Conservation (phyloP, 1,140 invertebrate genomes). For the Drosophila asahinai region DNA sequence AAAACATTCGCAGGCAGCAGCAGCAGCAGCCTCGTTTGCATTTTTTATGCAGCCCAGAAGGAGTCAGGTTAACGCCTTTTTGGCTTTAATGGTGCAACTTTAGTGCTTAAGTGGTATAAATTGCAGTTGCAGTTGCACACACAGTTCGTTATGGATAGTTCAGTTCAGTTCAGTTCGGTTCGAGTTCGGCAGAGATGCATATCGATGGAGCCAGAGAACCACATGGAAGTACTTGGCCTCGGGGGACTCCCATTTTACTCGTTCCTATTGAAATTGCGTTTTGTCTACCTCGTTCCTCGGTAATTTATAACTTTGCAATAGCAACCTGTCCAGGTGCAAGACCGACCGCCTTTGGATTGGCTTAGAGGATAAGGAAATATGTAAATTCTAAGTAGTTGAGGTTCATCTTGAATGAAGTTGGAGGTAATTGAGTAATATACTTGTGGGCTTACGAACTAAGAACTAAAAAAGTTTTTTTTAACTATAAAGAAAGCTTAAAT, state of each 20-base stretch:
- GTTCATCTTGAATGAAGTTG: not conserved
- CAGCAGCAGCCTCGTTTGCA: conserved; percentile 58
- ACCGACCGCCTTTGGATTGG: not conserved
- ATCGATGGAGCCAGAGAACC: conserved; percentile 42
- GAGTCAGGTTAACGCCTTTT: conserved; percentile 73
- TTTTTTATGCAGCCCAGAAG: conserved; percentile 35
- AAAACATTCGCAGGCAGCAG: conserved; percentile 62
- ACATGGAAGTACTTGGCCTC: conserved; percentile 21
- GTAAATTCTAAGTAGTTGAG: conserved; percentile 15
- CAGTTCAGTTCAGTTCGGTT: conserved; percentile 21
- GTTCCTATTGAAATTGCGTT: conserved; percentile 40
- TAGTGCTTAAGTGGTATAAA: conserved; percentile 81
- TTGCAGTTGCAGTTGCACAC: conserved; percentile 61
- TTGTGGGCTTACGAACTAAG: no score
- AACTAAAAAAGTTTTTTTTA: not conserved
- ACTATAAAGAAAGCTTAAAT: no score
- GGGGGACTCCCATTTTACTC: not conserved
- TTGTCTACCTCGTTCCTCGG: conserved; percentile 8
- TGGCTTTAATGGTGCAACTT: conserved; percentile 78
- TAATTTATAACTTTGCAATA: conserved; percentile 40
- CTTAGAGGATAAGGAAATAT: conserved; percentile 26
- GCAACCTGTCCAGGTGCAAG: conserved; percentile 1
- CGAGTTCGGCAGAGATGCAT: conserved; percentile 55
- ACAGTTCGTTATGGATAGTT: conserved; percentile 33
- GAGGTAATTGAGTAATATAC: not conserved